Evolutionary conservation across 2,113 vertebrate species (phyloP), one percentile per base, ranked within the genome.

Genomic region (Ranitomeya imitator): DNA sequence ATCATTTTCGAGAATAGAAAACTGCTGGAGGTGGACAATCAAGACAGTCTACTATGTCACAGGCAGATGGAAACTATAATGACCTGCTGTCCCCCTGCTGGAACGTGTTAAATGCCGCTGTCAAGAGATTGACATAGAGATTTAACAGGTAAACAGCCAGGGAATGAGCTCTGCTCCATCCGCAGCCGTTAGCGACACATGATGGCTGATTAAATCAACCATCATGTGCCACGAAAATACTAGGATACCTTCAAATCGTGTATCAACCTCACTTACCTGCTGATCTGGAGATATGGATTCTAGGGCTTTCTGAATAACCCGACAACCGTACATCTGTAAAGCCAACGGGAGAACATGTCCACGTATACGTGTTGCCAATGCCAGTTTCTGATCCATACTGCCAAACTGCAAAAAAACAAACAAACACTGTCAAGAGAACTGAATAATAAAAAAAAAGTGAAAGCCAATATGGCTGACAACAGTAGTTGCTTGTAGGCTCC

Each of bases 221-320:
- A 37, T 37, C 37, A 37, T 37, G 37, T 45, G 37, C 37, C 37
- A 3, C 12, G 55, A 57, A 7, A 57, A 13, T 57, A 57, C 26
- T 31, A 31, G 26, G 26, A 31, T 31, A 31, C 55, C 55, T 57
- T 57, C 55, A 57, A 7, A 26, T 71, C 67, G 11, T 71, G 23
- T 13, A 73, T 73, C 1, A 6, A 90, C 91, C 85, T 79, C 90
- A 88, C 97, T 97, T 98, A 99, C 98, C 97, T 99, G 98, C 96
- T 99, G 98, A 95, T 99, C 98, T 93, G 97, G 97, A 90, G 98
- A 97, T 91, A 99, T 97, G 71, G 98, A 99, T 92, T 99, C 98
- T n/a, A 99, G 92, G 3, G 98, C 98, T 92, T 99, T 99, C 93
- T 99, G 98, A 93, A 99, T 99, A 31, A 99, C 98, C 74, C 98